These are phyloP conservation scores for Hydrozoanthus gracilis DNA, from an alignment of 92 coral and sea anemone genomes.

Conservation along the genomic window DNA sequence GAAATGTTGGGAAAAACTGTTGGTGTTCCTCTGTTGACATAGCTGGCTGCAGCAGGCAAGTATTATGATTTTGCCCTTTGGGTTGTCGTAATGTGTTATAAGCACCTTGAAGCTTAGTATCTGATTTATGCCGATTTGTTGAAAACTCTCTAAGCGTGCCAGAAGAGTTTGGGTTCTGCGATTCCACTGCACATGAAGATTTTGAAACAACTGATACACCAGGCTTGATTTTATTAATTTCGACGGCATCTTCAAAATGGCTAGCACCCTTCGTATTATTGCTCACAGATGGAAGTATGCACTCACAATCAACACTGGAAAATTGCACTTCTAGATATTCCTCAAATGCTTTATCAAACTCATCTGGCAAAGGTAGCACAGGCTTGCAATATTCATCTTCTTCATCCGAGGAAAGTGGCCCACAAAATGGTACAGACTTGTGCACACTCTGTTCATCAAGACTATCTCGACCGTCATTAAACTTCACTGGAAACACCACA, in stretches of 20 bases:
- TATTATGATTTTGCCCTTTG: not conserved
- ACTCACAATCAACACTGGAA: not conserved
- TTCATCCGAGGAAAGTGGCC: not conserved
- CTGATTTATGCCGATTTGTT: not conserved
- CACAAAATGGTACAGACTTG: not conserved
- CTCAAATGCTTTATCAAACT: conserved; percentile 40
- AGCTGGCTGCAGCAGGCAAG: too few relatives aligned
- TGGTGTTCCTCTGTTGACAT: too few relatives aligned
- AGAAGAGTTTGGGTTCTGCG: not conserved
- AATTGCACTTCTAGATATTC: conserved; percentile 11
- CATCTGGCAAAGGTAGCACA: conserved; percentile 22
- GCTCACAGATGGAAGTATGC: not conserved
- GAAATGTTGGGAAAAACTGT: too few relatives aligned
- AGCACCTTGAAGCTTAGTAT: too few relatives aligned
- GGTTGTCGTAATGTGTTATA: not conserved
- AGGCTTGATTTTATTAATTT: not conserved
- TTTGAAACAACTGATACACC: not conserved
- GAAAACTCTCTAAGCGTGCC: not conserved
- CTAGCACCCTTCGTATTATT: not conserved
- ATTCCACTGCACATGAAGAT: not conserved
- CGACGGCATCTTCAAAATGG: not conserved
- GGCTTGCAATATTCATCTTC: not conserved
- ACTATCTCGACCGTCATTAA: not conserved
- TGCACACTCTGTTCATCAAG: not conserved
- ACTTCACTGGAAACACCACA: too few relatives aligned